A percentile compares a stretch with the other conserved stretches of the same genome.
These are phyloP conservation scores for Rotaria magnacalcarata DNA, from an alignment of 2,888 invertebrate genomes.

Conservation along the genomic window DNA sequence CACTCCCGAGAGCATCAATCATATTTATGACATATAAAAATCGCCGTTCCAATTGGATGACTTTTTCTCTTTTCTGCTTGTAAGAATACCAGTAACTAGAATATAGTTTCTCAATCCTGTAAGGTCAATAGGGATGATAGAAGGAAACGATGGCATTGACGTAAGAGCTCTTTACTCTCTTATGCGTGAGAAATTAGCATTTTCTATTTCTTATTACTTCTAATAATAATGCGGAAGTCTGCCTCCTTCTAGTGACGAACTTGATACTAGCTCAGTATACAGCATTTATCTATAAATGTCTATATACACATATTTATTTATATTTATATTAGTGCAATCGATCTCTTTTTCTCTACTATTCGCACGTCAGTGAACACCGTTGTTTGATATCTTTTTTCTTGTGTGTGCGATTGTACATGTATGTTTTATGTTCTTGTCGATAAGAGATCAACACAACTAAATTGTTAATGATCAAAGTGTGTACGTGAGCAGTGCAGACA, in stretches of 20 bases:
- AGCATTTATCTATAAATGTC: background rate
- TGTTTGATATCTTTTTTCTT: background rate
- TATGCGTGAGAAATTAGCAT: background rate
- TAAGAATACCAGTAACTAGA: background rate
- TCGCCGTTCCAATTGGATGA: background rate
- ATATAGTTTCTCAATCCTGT: background rate
- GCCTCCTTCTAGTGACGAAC: background rate
- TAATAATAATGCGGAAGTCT: background rate
- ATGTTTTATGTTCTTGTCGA: background rate
- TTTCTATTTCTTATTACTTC: background rate
- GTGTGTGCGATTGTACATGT: background rate
- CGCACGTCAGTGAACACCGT: slow-evolving; percentile 9
- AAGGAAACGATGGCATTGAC: background rate
- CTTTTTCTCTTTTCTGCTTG: background rate
- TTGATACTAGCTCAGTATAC: background rate
- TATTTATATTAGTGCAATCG: slow-evolving; percentile 14
- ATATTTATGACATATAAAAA: background rate
- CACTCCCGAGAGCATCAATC: slow-evolving; percentile 14
- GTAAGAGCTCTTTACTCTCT: slow-evolving; percentile 14
- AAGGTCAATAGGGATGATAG: background rate
- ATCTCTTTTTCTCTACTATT: background rate
- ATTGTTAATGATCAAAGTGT: slow-evolving; percentile 14
- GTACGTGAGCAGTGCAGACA: slow-evolving; percentile 3
- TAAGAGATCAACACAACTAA: background rate
- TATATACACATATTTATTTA: background rate